These are phyloP conservation scores for Aselliscus stoliczkanus DNA, from an alignment of 2,797 vertebrate species.

Conservation along the genomic window DNA sequence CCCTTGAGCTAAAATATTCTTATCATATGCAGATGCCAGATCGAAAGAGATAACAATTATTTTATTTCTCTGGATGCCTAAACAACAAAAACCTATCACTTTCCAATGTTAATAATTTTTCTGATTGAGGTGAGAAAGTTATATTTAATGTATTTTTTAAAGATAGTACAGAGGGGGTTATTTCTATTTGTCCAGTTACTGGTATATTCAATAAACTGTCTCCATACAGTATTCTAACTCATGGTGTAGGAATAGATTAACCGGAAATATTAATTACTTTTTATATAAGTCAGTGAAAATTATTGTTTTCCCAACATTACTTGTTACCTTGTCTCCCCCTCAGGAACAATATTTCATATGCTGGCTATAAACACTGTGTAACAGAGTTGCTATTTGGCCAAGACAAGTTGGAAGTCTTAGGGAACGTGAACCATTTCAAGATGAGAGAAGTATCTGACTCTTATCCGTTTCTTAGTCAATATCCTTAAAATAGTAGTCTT, in stretches of 20 bases:
- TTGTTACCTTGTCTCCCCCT: slow-evolving; percentile 38
- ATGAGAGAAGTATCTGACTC: slow-evolving; percentile 8
- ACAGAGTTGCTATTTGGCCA: slow-evolving; percentile 13
- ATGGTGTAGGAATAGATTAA: background rate
- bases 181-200: background rate
- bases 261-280: slow-evolving; percentile 48
- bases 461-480: background rate
- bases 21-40: background rate
- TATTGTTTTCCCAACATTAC: slow-evolving; percentile 36
- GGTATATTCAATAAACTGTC: background rate
- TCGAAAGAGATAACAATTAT: slow-evolving; percentile 39
- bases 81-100: background rate
- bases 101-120: background rate
- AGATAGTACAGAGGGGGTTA: background rate
- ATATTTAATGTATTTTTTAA: background rate
- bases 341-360: slow-evolving; percentile 26
- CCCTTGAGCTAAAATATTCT: slow-evolving; percentile 1
- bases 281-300: slow-evolving; percentile 51
- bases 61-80: slow-evolving; percentile 32
- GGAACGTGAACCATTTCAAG: background rate
- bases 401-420: background rate
- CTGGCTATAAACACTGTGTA: slow-evolving; percentile 6
- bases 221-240: background rate
- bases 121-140: background rate
- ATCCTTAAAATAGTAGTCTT: background rate